phyloP scores from a whole-genome alignment of 2,888 invertebrate genomes.

The Aphrophora alni region DNA sequence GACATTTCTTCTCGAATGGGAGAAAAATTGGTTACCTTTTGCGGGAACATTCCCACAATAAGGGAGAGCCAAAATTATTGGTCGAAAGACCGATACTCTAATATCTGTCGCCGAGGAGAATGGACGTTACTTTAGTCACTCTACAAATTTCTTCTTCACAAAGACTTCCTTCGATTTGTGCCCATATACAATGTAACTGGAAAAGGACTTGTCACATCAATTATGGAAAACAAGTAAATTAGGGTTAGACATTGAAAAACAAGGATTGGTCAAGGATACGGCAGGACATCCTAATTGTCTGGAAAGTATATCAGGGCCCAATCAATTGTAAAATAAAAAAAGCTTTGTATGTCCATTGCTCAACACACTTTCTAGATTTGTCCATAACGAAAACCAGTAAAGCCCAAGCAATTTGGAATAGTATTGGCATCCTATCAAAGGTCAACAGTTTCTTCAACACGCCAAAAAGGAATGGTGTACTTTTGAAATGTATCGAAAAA shows the following conservation, averaged over 20 bases:
- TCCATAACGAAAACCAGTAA: background rate
- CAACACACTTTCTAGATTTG: constrained; percentile 20
- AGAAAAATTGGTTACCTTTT: no score
- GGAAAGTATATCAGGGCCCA: constrained; percentile 30
- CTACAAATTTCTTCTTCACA: no score
- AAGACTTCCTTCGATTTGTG: background rate
- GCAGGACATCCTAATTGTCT: constrained; percentile 15
- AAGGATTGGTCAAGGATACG: constrained; percentile 28
- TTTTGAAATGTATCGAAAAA: constrained; percentile 9
- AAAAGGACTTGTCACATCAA: background rate
- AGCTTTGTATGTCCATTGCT: constrained; percentile 31
- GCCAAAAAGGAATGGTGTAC: constrained; percentile 10
- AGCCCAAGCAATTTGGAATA: background rate
- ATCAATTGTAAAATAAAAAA: constrained; percentile 26
- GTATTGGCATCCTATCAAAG: background rate
- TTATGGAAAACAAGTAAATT: background rate
- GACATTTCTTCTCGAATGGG: no score
- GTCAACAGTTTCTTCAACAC: constrained; percentile 8
- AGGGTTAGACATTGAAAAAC: background rate
- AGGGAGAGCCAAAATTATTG: no score
- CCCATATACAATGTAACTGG: background rate
- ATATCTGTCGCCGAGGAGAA: no score
- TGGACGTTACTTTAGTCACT: no score
- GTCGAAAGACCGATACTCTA: no score
- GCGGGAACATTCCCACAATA: no score